A percentile compares a stretch with the other conserved stretches of the same genome.
Conservation (phyloP, 2,113 vertebrate species). For the Haemorhous mexicanus region DNA sequence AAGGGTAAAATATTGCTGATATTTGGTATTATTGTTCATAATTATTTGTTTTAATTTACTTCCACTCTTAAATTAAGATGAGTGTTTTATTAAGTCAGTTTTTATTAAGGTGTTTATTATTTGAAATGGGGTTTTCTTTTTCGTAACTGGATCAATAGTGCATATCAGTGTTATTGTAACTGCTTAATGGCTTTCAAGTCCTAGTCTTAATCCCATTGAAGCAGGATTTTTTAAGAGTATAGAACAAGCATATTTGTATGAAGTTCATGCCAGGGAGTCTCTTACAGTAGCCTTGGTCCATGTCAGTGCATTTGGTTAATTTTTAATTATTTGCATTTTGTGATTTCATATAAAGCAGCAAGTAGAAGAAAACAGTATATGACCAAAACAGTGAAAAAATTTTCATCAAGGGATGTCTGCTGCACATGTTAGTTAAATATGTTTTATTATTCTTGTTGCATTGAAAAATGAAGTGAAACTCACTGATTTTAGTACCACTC, state of each 20-base stretch:
- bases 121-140: background rate
- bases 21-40: background rate
- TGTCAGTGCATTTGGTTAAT: background rate
- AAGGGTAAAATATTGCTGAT: background rate
- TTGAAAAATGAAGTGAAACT: background rate
- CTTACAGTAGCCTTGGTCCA: background rate
- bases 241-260: background rate
- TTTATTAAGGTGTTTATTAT: background rate
- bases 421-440: background rate
- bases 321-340: background rate
- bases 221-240: background rate
- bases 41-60: background rate
- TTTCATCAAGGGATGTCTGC: background rate
- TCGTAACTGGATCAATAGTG: background rate
- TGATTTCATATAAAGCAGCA: background rate
- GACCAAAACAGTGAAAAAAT: background rate
- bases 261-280: background rate
- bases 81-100: background rate
- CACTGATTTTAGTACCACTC: background rate
- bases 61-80: background rate
- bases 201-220: background rate
- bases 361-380: background rate
- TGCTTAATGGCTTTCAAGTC: background rate
- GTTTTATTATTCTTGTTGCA: background rate
- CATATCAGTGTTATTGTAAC: accelerated